Base-by-base conservation (phyloP, 2,113 vertebrate species). In the Helogale parvula region DNA sequence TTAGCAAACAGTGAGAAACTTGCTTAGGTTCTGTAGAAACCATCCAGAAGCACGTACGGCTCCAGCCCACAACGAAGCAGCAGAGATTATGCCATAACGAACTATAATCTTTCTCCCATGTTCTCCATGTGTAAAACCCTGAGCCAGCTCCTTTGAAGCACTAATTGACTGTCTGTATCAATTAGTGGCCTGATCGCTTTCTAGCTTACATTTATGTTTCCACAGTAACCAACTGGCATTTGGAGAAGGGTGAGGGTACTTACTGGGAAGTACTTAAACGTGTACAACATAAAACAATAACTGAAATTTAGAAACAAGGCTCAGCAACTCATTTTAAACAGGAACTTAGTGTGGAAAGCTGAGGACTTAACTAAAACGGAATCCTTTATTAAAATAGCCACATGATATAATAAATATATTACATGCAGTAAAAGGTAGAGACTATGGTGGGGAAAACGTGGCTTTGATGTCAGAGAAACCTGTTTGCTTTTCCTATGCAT, bases 131-230 rank as follows among this genome's bases (percentile, higher is more conserved):
- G 96, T 98, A 98, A 98, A 99, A 98, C 97, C 98, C 97, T 82
- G 92, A 98, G 97, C 98, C 98, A 98, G 96, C 92, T 98, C 76
- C 98, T 99, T 99, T 99, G 98, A 99, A 99, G 98, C 98, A 97
- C 97, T 99, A 99, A 99, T 98, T 99, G 98, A 99, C 98, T 99
- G 98, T 99, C 98, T 95, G 97, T 98, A 98, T 98, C 98, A 98
- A 98, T 99, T 98, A 99, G 96, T 95, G 97, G 79, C 87, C 96
- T 98, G 99, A 99, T 98, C 96, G 82, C 88, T 97, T 98, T 98
- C 96, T 97, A 98, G 97, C 96, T 94, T 98, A 96, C 97, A 98
- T 97, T 98, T 98, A 96, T 89, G 96, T 99, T 97, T 99, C 98
- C 93, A 96, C 93, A 98, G 99, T 98, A 99, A 99, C 98, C 96